Percentiles rank a stretch among this genome's conserved stretches.
Conservation (phyloP, 2,797 vertebrate genomes). For the Myotis pilosus region DNA sequence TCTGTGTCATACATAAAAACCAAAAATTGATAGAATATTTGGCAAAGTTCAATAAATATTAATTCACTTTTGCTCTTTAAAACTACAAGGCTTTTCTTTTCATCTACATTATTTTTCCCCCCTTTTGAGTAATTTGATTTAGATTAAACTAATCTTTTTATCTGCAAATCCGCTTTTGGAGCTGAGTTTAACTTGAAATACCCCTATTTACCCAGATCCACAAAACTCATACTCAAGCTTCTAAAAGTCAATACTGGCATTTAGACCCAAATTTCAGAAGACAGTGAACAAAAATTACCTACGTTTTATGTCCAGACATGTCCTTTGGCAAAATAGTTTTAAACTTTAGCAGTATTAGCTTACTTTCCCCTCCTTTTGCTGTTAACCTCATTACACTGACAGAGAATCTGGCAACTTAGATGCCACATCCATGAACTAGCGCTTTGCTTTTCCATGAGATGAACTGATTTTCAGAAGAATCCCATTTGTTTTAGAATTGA, state of each 20-base stretch:
- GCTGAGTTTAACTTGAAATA: not conserved
- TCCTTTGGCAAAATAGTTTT: not conserved
- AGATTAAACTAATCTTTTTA: not conserved
- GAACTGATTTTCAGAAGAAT: not conserved
- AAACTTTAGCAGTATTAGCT: not conserved
- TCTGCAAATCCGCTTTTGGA: not conserved
- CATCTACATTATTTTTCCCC: not conserved
- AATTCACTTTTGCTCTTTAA: constrained; percentile 40
- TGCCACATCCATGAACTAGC: not conserved
- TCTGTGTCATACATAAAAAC: not conserved
- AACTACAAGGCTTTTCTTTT: not conserved
- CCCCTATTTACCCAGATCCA: not conserved
- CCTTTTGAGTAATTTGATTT: not conserved
- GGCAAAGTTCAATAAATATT: not conserved
- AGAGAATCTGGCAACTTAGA: not conserved
- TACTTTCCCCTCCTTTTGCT: not conserved
- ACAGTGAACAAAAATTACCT: constrained; percentile 37
- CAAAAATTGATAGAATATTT: not conserved
- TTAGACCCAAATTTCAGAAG: not conserved
- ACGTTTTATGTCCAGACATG: not conserved
- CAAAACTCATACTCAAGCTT: not conserved
- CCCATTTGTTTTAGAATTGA: not conserved
- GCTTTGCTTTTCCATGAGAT: not conserved
- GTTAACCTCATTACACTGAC: not conserved
- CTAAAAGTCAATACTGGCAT: not conserved